Percentiles rank a stretch among this genome's conserved stretches.
phyloP scores from a whole-genome alignment of 2,888 invertebrate species.

The Steinernema scapterisci region DNA sequence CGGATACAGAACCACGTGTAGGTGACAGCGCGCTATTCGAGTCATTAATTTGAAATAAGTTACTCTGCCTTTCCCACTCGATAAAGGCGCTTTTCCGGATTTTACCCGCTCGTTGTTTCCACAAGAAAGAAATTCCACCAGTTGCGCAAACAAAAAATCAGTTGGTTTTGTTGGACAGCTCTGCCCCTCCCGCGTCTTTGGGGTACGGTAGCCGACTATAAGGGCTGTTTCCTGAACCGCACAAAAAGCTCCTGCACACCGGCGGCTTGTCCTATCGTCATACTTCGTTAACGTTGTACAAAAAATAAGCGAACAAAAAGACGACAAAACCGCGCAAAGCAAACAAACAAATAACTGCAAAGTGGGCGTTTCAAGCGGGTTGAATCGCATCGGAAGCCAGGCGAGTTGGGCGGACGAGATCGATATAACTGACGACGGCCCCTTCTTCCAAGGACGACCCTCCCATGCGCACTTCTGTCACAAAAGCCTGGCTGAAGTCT shows the following conservation, averaged over 20 bases:
- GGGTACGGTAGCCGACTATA: no score
- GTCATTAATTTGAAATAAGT: neutral
- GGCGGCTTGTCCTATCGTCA: no score
- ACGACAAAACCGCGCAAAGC: constrained; percentile 22
- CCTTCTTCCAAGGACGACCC: constrained; percentile 30
- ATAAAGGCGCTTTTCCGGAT: no score
- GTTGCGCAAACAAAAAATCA: neutral
- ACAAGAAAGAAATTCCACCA: neutral
- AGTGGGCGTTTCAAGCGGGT: constrained; percentile 31
- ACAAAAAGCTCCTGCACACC: no score
- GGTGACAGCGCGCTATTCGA: neutral
- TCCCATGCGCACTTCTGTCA: constrained; percentile 25
- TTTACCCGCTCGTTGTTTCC: neutral
- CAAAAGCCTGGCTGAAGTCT: neutral
- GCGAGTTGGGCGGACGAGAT: constrained; percentile 30
- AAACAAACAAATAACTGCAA: constrained; percentile 33
- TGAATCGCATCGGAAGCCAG: constrained; percentile 32
- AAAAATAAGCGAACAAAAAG: neutral
- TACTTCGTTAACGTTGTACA: no score
- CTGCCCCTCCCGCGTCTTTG: no score
- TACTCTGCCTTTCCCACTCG: neutral
- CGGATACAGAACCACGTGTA: neutral
- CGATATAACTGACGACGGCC: constrained; percentile 32
- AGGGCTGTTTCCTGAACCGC: no score
- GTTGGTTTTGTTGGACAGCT: no score